These are phyloP conservation scores for Vulpes vulpes DNA, from an alignment of 2,113 vertebrate genomes.

Conservation along the genomic window DNA sequence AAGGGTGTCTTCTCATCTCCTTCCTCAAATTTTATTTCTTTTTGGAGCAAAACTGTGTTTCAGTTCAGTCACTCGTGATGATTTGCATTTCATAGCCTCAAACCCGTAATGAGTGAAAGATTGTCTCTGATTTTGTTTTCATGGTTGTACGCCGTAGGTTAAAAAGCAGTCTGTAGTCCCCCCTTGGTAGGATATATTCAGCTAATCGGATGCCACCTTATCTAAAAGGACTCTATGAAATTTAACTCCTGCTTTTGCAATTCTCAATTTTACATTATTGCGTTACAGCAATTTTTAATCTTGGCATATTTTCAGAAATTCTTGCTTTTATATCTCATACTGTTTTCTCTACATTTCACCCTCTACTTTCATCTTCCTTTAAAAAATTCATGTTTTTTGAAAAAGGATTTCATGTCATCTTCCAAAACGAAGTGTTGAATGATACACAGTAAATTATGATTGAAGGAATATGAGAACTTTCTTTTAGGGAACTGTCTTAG, in stretches of 20 bases:
- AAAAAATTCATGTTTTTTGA: not conserved
- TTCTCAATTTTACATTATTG: not conserved
- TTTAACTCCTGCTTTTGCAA: not conserved
- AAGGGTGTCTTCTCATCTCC: not conserved
- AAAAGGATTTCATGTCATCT: not conserved
- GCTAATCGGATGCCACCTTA: not conserved
- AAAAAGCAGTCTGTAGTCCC: not conserved
- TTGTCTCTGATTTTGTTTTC: constrained; percentile 15
- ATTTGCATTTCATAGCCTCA: not conserved
- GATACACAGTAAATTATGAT: not conserved
- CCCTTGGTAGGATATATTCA: not conserved
- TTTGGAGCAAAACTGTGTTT: not conserved
- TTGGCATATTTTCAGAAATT: constrained; percentile 13
- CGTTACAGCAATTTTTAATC: not conserved
- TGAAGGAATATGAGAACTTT: not conserved
- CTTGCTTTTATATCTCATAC: not conserved
- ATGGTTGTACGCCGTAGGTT: not conserved
- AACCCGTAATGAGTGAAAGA: not conserved
- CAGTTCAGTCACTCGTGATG: not conserved
- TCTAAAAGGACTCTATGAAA: not conserved
- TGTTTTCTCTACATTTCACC: not conserved
- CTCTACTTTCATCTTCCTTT: not conserved
- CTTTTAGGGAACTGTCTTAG: not conserved
- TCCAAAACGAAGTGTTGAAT: not conserved
- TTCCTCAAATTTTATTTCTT: not conserved